These are phyloP conservation scores for Isotomurus palustris DNA, from an alignment of 2,888 invertebrate genomes.

Conservation along the genomic window DNA sequence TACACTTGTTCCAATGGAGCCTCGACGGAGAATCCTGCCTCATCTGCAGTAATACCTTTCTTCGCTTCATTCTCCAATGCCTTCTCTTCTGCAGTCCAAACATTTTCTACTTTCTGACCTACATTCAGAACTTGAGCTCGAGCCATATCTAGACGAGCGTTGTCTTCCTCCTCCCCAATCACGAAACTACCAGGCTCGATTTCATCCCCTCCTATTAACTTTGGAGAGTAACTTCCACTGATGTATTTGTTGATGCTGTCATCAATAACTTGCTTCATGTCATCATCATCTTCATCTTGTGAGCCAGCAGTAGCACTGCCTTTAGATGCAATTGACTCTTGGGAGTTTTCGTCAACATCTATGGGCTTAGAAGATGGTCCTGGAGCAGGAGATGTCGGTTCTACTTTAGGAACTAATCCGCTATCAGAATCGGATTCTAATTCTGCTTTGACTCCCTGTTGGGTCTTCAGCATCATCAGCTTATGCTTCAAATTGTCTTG, in stretches of 20 bases:
- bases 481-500: slow-evolving; percentile 83
- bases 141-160: slow-evolving; percentile 57
- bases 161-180: slow-evolving; percentile 70
- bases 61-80: slow-evolving; percentile 74
- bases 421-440: slow-evolving; percentile 1
- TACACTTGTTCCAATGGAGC: slow-evolving; percentile 80
- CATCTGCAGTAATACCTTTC: slow-evolving; percentile 78
- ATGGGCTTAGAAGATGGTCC: slow-evolving; percentile 12
- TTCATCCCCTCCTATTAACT: slow-evolving; percentile 59
- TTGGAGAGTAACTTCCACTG: slow-evolving; percentile 80
- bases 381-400: slow-evolving; percentile 4
- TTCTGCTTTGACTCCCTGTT: slow-evolving; percentile 58
- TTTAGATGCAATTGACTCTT: background rate
- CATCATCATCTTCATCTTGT: slow-evolving; percentile 48
- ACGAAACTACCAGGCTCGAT: slow-evolving; percentile 74
- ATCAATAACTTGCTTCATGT: slow-evolving; percentile 55
- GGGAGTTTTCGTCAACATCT: slow-evolving; percentile 3
- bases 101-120: slow-evolving; percentile 50
- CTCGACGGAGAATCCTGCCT: slow-evolving; percentile 88
- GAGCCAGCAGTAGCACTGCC: slow-evolving; percentile 15
- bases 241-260: slow-evolving; percentile 66
- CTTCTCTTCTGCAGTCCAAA: slow-evolving; percentile 58
- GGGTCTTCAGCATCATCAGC: slow-evolving; percentile 80
- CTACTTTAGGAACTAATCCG: slow-evolving; percentile 5
- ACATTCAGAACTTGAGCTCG: slow-evolving; percentile 38